Conservation (phyloP, 2,888 invertebrate genomes). For the Resseliella maxima region DNA sequence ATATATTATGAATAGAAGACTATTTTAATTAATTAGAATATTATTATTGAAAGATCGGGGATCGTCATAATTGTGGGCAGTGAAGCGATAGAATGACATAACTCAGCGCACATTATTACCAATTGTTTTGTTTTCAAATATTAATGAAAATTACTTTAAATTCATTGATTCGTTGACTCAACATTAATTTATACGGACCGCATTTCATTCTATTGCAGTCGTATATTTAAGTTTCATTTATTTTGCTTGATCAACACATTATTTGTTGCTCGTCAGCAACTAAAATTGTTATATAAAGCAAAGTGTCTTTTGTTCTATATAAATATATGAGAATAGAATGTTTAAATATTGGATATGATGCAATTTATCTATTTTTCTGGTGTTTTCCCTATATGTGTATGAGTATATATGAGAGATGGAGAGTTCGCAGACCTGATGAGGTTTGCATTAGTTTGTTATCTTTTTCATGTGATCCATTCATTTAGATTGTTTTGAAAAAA, state of each 20-base stretch:
- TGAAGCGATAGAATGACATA: not conserved
- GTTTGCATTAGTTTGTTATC: conserved; percentile 7
- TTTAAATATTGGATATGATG: not conserved
- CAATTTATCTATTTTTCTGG: not conserved
- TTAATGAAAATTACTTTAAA: not conserved
- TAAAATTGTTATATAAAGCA: not conserved
- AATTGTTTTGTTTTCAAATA: not conserved
- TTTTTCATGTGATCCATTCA: not conserved
- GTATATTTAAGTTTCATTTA: not conserved
- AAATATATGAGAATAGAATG: not conserved
- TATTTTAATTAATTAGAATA: not conserved
- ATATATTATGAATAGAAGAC: not conserved
- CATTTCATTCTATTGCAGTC: not conserved
- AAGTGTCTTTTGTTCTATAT: not conserved
- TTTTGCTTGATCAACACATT: not conserved
- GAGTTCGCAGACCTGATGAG: not conserved
- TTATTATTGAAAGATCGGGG: not conserved
- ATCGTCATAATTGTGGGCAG: not conserved
- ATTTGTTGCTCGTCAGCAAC: not conserved
- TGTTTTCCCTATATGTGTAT: not conserved
- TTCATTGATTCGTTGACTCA: not conserved
- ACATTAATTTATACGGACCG: not conserved
- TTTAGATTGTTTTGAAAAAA: not conserved
- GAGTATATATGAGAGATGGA: not conserved
- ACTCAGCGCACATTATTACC: not conserved